Conservation (phyloP, 2,797 vertebrate species). For the Danio aesculapii region DNA sequence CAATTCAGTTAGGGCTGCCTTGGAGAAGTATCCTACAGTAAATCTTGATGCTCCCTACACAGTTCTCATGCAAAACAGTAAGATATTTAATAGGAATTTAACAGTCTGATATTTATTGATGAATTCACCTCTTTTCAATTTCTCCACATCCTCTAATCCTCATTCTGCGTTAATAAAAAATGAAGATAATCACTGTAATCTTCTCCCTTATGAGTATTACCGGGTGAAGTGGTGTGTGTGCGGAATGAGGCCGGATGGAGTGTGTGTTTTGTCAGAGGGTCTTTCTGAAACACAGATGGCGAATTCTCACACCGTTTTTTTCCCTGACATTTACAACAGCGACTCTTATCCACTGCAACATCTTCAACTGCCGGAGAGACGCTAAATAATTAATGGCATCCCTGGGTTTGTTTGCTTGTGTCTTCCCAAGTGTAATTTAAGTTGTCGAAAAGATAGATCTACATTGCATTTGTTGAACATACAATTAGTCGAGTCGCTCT, state of each 20-base stretch:
- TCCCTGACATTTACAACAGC: constrained; percentile 24
- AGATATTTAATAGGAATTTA: too few relatives aligned
- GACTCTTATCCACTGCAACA: neutral
- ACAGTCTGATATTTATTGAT: neutral
- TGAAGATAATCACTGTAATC: neutral
- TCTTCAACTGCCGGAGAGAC: constrained; percentile 12
- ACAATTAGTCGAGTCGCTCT: neutral
- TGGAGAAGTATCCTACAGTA: too few relatives aligned
- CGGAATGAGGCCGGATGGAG: constrained; percentile 3
- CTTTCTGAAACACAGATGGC: constrained; percentile 29
- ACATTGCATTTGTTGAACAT: neutral
- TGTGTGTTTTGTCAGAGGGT: constrained; percentile 17
- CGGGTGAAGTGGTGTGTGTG: neutral
- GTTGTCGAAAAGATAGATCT: neutral
- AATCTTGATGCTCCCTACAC: too few relatives aligned
- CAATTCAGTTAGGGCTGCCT: too few relatives aligned
- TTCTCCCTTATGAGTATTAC: constrained; percentile 15
- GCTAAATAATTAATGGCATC: constrained; percentile 28
- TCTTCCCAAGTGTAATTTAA: constrained; percentile 23
- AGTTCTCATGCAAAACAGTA: too few relatives aligned
- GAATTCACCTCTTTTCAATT: neutral
- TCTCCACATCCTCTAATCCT: neutral
- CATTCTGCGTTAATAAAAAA: constrained; percentile 15
- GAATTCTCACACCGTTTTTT: constrained; percentile 7
- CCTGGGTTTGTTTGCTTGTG: constrained; percentile 34